These are phyloP conservation scores for Zhuqinia jingwanae DNA, from an alignment of 2,888 invertebrate genomes.

Conservation along the genomic window DNA sequence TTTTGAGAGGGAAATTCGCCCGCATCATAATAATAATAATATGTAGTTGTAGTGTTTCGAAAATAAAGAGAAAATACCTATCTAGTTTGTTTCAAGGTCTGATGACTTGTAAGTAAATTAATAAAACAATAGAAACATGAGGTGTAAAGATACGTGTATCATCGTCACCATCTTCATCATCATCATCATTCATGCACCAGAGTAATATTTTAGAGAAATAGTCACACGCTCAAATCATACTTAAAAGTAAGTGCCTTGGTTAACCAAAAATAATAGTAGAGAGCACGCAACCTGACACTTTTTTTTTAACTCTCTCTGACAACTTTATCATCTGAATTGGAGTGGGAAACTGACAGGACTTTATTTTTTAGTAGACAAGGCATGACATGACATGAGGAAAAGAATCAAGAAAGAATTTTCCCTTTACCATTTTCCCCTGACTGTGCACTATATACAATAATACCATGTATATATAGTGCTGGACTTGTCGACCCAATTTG, in stretches of 20 bases:
- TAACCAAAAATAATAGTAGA: constrained; percentile 8
- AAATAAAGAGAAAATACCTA: no score
- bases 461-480: no score
- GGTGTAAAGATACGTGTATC: constrained; percentile 50
- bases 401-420: background rate
- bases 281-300: constrained; percentile 56
- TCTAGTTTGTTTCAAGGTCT: background rate
- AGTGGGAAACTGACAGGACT: constrained; percentile 41
- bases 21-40: no score
- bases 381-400: constrained; percentile 47
- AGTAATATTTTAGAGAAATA: background rate
- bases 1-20: no score
- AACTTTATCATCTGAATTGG: constrained; percentile 52
- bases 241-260: constrained; percentile 3
- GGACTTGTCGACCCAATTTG: no score
- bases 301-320: constrained; percentile 33
- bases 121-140: constrained; percentile 40
- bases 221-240: constrained; percentile 36
- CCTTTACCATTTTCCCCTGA: background rate
- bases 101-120: constrained; percentile 30
- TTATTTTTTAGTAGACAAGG: constrained; percentile 47
- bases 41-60: no score
- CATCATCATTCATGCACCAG: background rate
- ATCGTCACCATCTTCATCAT: background rate
- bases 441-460: background rate